Percentiles rank a stretch among this genome's conserved stretches.
These are phyloP conservation scores for Chrysolina americana DNA, from an alignment of 2,888 invertebrate genomes.

Conservation along the genomic window DNA sequence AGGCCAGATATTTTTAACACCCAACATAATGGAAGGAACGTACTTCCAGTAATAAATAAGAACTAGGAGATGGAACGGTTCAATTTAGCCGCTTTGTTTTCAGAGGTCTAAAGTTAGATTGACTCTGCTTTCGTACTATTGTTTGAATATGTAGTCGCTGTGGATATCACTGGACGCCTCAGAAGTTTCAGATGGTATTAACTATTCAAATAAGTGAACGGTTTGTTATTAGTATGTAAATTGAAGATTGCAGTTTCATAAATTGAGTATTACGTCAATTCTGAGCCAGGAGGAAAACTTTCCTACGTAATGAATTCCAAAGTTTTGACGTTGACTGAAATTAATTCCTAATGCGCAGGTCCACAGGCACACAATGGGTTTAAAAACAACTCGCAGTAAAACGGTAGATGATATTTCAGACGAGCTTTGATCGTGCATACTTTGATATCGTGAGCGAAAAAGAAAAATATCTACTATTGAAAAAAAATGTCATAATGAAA, in stretches of 20 bases:
- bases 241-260: background rate
- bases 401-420: too few species aligned
- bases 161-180: background rate
- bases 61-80: constrained; percentile 14
- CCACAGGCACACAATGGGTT: too few species aligned
- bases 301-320: too few species aligned
- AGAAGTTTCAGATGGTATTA: background rate
- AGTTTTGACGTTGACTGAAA: too few species aligned
- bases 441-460: too few species aligned
- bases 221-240: constrained; percentile 3
- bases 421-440: too few species aligned
- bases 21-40: constrained; percentile 17
- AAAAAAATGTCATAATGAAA: too few species aligned
- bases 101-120: constrained; percentile 27
- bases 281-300: background rate
- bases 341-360: too few species aligned
- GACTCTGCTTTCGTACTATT: background rate
- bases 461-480: too few species aligned
- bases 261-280: background rate
- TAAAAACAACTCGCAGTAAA: too few species aligned
- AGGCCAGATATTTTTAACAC: constrained; percentile 29
- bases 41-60: constrained; percentile 21
- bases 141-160: background rate
- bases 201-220: background rate
- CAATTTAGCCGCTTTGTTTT: constrained; percentile 17